Base-by-base conservation (phyloP, 1,140 invertebrate genomes). In the Eupristina koningsbergeri region DNA sequence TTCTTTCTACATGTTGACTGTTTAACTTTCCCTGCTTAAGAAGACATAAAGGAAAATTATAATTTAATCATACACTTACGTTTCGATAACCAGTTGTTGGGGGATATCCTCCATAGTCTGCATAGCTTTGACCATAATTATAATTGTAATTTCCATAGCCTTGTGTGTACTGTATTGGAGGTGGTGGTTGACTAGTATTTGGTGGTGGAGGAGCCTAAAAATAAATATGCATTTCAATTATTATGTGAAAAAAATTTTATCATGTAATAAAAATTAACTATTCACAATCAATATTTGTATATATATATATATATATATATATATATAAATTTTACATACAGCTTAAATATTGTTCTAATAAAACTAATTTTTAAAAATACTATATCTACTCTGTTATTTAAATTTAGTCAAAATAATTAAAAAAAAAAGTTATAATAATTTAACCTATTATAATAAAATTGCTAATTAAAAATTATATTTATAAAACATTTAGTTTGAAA, bases 161-260 rank as follows among this genome's bases (percentile, higher is more conserved):
- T 75, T 88, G 90, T 74, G 88, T 89, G 76, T 92, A 92, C 17
- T 89, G 84, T 45, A 92, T 87, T 26, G 88, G 88, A 47, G 91
- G 91, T 29, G 91, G 91, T 36, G 91, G 90, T 86, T 91, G 91
- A 84, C 88, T 89, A 22, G 91, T 89, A 71, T 90, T 92, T 3
- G 91, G 90, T 45, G 90, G 89, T 47, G 88, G 88, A 29, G 90
- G 47, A 76, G 74, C 29, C 63, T 80, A 45, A 73, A 47, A 61
- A 74, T 77, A 9, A 79, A 47, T 78, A 75, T 53, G 3, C 39
- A 29, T 7, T 11, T 45, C 11, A 7, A 45, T 11, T 45, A n/a
- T 45, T 45, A 45, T 45, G 5, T 7, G 11, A 45, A 45, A 45
- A 45, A 45, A 45, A 7, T 45, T 45, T 45, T 45, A 7, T 45